Evolutionary conservation across 2,888 invertebrate genomes (phyloP).

Genomic region (Lobophora halterata): DNA sequence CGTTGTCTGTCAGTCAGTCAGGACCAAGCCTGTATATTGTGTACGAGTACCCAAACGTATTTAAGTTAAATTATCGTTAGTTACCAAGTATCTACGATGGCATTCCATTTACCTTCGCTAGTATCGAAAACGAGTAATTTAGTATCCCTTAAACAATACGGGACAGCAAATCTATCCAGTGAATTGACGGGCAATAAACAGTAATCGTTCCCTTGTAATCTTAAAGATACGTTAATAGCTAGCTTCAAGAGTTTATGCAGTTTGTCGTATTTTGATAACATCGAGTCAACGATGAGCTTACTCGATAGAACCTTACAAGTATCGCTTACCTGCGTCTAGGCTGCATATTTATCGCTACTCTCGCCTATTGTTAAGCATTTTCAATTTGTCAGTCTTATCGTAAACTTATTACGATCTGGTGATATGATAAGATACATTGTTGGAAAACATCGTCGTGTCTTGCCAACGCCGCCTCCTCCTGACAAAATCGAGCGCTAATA

Average conservation of each 20-base stretch:
- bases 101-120: no score
- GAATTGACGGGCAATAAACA: constrained; percentile 17
- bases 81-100: no score
- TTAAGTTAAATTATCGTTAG: no score
- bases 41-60: no score
- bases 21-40: no score
- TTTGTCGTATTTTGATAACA: constrained; percentile 48
- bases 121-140: no score
- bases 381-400: constrained; percentile 32
- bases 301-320: constrained; percentile 50
- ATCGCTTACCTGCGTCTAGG: constrained; percentile 44
- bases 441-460: constrained; percentile 37
- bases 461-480: constrained; percentile 34
- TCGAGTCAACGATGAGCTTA: constrained; percentile 43
- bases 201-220: constrained; percentile 22
- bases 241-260: constrained; percentile 42
- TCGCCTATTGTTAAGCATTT: constrained; percentile 52
- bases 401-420: constrained; percentile 29
- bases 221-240: constrained; percentile 26
- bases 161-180: constrained; percentile 11
- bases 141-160: no score
- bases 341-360: constrained; percentile 46
- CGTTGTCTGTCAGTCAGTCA: no score
- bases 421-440: constrained; percentile 42
- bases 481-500: constrained; percentile 61